phyloP scores from a whole-genome alignment of 2,888 invertebrate species.

The Agrypnus murinus region DNA sequence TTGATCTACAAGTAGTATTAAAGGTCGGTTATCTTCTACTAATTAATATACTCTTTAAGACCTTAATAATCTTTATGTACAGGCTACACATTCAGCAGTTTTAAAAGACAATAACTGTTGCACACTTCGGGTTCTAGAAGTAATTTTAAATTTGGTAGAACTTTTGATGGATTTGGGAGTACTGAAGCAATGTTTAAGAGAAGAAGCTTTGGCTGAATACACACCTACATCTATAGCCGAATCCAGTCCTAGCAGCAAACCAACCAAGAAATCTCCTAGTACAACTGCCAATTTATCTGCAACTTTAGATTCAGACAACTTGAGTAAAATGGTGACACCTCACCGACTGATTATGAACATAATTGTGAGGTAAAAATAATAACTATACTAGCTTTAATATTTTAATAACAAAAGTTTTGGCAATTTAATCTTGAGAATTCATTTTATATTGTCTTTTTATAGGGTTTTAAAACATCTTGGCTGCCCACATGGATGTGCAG shows the following conservation, averaged over 20 bases:
- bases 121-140: constrained; percentile 92
- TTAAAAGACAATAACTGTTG: constrained; percentile 89
- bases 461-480: constrained; percentile 93
- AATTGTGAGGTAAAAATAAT: constrained; percentile 73
- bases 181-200: constrained; percentile 75
- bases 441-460: constrained; percentile 56
- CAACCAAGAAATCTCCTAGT: constrained; percentile 58
- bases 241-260: constrained; percentile 58
- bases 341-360: constrained; percentile 85
- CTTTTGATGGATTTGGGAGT: constrained; percentile 93
- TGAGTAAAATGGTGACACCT: constrained; percentile 75
- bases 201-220: constrained; percentile 70
- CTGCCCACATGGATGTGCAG: constrained; percentile 94
- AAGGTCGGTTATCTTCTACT: too few relatives aligned
- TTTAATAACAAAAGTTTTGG: constrained; percentile 6
- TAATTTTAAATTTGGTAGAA: constrained; percentile 93
- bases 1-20: constrained; percentile 91
- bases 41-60: too few relatives aligned
- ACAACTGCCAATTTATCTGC: constrained; percentile 56
- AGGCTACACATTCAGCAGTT: constrained; percentile 92
- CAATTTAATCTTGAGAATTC: too few relatives aligned
- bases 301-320: constrained; percentile 71
- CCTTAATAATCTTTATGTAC: constrained; percentile 58
- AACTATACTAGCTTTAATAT: background rate
- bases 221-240: constrained; percentile 50